Base-by-base conservation (phyloP, 2,888 invertebrate species). In the Epinotia bilunana region DNA sequence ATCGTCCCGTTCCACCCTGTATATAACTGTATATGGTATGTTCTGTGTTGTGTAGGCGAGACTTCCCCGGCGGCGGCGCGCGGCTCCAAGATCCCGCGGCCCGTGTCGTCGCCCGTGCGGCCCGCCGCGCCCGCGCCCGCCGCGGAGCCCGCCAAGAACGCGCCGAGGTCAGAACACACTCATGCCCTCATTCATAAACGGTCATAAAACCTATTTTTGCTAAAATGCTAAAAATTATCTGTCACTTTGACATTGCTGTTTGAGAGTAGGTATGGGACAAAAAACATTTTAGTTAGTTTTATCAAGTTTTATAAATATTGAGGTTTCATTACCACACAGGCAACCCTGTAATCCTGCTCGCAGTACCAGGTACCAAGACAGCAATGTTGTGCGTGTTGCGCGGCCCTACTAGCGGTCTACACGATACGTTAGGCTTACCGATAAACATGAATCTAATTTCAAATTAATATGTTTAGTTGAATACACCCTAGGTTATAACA, bases 61-160 rank as follows among this genome's bases (percentile, higher is more conserved):
- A 93, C 91, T 23, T 94, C 93, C 7, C 93, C 91, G 61, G 91
- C 94, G 7, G 82, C 92, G n/a, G 82, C 93, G 23, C 90, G 93
- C 13, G 96, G 96, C 77, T 97, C 97, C 0, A 96, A 96, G 83
- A 97, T 97, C 81, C 97, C 97, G 3, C 92, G 97, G 76, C 96
- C 96, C 1, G 96, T 97, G 78, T 95, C 96, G 0, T 97, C 97
- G 33, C 97, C 97, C 20, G 95, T 96, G 4, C 95, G 95, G 80
- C 96, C 96, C 18, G 90, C 90, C 57, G 92, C 93, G 71, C 93
- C 93, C 28, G 78, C 87, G 53, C 53, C 53, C 12, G 78, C 92
- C 49, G 88, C 90, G 23, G 92, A 92, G 5, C 92, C 94, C 0
- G 91, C 91, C 75, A 94, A 94, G 78, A 92, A 90, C 81, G 84